A percentile compares a stretch with the other conserved stretches of the same genome.
Evolutionary conservation across 2,113 vertebrate species (phyloP).

Genomic region (Ophthalmolycus amberensis): DNA sequence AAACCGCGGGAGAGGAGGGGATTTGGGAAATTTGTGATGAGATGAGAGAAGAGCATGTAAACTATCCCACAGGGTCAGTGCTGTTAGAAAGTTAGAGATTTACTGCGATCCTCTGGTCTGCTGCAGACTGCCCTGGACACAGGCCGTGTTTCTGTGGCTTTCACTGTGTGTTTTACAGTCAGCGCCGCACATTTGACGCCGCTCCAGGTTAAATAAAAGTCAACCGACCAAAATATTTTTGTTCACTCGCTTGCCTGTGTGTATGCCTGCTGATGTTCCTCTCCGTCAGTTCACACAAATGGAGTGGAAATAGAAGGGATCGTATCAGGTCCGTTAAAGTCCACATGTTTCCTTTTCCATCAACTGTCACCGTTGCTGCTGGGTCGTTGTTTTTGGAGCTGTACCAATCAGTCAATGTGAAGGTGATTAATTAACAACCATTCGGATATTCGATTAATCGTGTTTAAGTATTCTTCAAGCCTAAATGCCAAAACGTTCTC

Average conservation of each 20-base stretch:
- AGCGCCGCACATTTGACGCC: slow-evolving; percentile 15
- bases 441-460: not conserved
- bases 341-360: not conserved
- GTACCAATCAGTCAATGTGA: not conserved
- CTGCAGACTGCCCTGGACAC: slow-evolving; percentile 26
- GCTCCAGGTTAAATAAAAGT: slow-evolving; percentile 42
- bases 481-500: not conserved
- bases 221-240: slow-evolving; percentile 12
- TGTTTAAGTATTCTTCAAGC: not conserved
- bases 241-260: slow-evolving; percentile 10
- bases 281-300: not conserved
- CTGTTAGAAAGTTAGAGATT: slow-evolving; percentile 67
- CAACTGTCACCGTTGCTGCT: not conserved
- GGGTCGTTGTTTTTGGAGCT: not conserved
- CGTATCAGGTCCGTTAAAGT: not conserved
- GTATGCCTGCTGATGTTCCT: not conserved
- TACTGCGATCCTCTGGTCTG: slow-evolving; percentile 60
- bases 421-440: not conserved
- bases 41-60: slow-evolving; percentile 72
- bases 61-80: slow-evolving; percentile 70
- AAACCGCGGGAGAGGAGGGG: slow-evolving; percentile 45
- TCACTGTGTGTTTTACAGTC: slow-evolving; percentile 46
- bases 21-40: slow-evolving; percentile 61
- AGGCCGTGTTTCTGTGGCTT: slow-evolving; percentile 32
- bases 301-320: not conserved